Conservation (phyloP, 2,113 vertebrate species). For the Cromileptes altivelis region DNA sequence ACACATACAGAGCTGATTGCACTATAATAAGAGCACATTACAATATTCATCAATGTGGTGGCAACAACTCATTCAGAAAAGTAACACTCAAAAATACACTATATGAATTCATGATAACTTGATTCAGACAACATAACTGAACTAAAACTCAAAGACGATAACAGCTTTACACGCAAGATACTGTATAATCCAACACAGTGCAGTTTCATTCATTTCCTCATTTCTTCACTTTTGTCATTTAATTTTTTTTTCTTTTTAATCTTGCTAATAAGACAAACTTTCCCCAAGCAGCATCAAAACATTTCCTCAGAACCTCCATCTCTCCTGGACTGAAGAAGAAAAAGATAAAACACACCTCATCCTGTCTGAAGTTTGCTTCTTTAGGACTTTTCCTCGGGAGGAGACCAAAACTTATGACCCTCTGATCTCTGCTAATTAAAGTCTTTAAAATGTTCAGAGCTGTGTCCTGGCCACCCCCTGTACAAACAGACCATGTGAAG, state of each 20-base stretch:
- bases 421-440: constrained; percentile 28
- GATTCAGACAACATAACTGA: no score
- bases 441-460: neutral
- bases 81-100: neutral
- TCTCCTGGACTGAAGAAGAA: neutral
- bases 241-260: neutral
- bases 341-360: no score
- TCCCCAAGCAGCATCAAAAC: neutral
- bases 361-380: no score
- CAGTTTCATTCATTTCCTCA: neutral
- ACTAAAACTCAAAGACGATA: no score
- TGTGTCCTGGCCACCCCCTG: neutral
- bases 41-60: constrained; percentile 21
- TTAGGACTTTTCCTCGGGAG: no score
- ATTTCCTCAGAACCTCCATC: neutral
- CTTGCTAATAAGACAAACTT: neutral
- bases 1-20: neutral
- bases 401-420: neutral
- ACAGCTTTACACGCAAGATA: neutral
- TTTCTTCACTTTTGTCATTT: no score
- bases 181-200: neutral
- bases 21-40: constrained; percentile 51
- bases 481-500: neutral
- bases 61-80: constrained; percentile 34
- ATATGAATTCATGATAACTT: no score